Evolutionary conservation across 2,888 invertebrate genomes (phyloP).

Genomic region (Drosophila tanythrix): DNA sequence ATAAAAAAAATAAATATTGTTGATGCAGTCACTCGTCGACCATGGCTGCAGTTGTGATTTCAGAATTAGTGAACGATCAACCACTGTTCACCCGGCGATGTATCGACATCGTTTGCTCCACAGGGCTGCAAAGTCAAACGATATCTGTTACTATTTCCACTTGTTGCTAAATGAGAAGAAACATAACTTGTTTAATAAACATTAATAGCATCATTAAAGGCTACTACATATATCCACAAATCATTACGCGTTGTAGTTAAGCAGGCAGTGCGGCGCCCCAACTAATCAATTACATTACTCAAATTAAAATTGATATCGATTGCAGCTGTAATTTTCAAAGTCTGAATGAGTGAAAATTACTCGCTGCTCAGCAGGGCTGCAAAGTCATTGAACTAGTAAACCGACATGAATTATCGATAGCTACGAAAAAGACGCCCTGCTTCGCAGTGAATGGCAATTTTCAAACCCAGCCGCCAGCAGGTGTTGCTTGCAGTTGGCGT

Average conservation of each 20-base stretch:
- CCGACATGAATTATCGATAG: not conserved
- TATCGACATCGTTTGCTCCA: not conserved
- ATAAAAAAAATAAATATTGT: slow-evolving; percentile 62
- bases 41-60: slow-evolving; percentile 29
- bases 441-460: slow-evolving; percentile 39
- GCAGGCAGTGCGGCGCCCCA: not conserved
- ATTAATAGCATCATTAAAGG: not conserved
- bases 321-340: not conserved
- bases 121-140: not conserved
- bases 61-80: slow-evolving; percentile 6
- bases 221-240: not conserved
- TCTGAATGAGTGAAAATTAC: not conserved
- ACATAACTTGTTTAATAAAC: not conserved
- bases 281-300: not conserved
- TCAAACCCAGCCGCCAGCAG: slow-evolving; percentile 70
- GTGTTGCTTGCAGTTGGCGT: slow-evolving; percentile 60
- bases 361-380: not conserved
- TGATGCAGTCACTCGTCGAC: slow-evolving; percentile 54
- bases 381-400: not conserved
- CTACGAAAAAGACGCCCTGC: not conserved
- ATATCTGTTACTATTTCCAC: not conserved
- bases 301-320: not conserved
- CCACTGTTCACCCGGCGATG: slow-evolving; percentile 1
- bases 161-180: not conserved
- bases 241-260: not conserved